Conservation (phyloP, 1,140 invertebrate genomes). For the Pseudomyrmex gracilis region DNA sequence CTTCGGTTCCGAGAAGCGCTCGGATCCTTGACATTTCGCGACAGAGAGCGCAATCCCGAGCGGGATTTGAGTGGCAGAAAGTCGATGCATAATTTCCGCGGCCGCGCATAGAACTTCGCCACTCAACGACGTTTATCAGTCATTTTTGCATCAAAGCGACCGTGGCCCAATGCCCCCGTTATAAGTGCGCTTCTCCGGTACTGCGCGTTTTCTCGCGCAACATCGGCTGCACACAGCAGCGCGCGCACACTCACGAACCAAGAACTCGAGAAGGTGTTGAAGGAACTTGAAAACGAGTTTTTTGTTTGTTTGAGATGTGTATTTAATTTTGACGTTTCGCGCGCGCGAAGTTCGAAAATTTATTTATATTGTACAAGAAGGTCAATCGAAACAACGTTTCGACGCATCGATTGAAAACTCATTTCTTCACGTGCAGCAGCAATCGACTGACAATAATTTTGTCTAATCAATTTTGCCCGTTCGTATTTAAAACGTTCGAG, state of each 20-base stretch:
- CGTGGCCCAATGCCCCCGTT: constrained; percentile 67
- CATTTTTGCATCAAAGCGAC: constrained; percentile 74
- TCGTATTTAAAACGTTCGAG: constrained; percentile 21
- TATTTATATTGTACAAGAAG: too few relatives aligned
- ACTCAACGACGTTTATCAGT: constrained; percentile 72
- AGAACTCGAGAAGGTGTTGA: background rate
- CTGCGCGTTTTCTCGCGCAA: constrained; percentile 59
- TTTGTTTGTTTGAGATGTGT: background rate
- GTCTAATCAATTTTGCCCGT: too few relatives aligned
- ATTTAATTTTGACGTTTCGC: too few relatives aligned
- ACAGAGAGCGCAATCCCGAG: background rate
- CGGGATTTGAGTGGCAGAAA: constrained; percentile 18
- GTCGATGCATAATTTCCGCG: constrained; percentile 30
- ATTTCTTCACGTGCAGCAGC: too few relatives aligned
- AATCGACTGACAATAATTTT: too few relatives aligned
- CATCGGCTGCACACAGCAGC: constrained; percentile 20
- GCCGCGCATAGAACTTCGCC: constrained; percentile 36
- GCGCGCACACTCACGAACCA: background rate
- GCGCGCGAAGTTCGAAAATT: too few relatives aligned
- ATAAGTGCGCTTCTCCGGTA: constrained; percentile 67
- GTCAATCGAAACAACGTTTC: too few relatives aligned
- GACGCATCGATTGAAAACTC: too few relatives aligned
- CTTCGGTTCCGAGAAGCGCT: constrained; percentile 20
- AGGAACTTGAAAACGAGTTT: background rate
- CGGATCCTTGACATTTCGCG: constrained; percentile 49